phyloP scores from a whole-genome alignment of 2,797 vertebrate species.

The Takifugu rubripes region DNA sequence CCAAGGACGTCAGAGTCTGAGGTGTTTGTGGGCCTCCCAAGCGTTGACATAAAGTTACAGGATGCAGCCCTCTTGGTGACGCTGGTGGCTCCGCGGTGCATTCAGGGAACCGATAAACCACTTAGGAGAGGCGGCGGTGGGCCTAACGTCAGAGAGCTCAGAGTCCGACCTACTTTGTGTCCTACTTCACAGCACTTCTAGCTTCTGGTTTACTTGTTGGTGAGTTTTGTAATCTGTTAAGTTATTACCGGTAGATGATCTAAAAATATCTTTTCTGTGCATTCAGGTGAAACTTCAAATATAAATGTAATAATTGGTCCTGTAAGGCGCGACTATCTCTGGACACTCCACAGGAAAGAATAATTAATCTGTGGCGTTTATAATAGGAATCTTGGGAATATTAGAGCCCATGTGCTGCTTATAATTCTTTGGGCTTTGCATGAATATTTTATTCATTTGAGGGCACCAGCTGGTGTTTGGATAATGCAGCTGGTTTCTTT shows the following conservation, averaged over 20 bases:
- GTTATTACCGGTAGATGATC: no score
- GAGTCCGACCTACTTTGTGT: conserved; percentile 66
- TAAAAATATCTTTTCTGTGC: not conserved
- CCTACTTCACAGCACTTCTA: conserved; percentile 55
- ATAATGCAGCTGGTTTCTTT: conserved; percentile 7
- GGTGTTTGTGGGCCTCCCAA: conserved; percentile 10
- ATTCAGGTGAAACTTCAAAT: no score
- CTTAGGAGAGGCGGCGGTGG: conserved; percentile 51
- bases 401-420: not conserved
- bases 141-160: conserved; percentile 57
- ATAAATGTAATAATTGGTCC: not conserved
- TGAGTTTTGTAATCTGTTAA: conserved; percentile 9
- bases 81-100: conserved; percentile 31
- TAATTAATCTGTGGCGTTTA: conserved; percentile 6
- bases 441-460: conserved; percentile 29
- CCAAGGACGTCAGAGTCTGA: conserved; percentile 53
- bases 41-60: conserved; percentile 31
- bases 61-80: conserved; percentile 13
- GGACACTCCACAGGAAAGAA: conserved; percentile 3
- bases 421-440: conserved; percentile 8
- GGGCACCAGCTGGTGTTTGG: conserved; percentile 23
- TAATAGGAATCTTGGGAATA: conserved; percentile 11
- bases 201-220: conserved; percentile 48
- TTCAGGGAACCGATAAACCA: conserved; percentile 63
- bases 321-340: conserved; percentile 6